Evolutionary conservation across 2,113 vertebrate species (phyloP), one percentile per base, ranked within the genome.

Genomic region (Clarias magur): DNA sequence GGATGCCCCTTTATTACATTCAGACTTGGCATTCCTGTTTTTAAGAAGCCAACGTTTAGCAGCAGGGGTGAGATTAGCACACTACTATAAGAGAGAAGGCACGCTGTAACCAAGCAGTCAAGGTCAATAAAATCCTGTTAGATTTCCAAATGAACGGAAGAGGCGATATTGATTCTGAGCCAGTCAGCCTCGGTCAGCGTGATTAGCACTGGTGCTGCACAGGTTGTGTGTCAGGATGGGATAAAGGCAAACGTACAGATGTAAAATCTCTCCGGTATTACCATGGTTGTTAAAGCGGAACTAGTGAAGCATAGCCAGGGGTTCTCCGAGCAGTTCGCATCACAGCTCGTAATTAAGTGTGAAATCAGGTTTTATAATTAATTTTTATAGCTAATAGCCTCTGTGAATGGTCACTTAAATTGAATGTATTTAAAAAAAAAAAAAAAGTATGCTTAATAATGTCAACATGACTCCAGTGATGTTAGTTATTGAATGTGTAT

Each of bases 111-210:
- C 21, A 15, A 73, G 79, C 80, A 76, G 85, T 91, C 88, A 91
- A 89, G 86, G 85, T 62, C 85, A 70, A 84, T 27, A 34, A 85
- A 89, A 90, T 87, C 88, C 86, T 86, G 87, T 91, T 91, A 89
- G 38, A 1, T 82, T 87, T 88, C 81, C 87, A 87, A 84, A 85
- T 82, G 83, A 68, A 78, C 70, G 76, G 86, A 91, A 86, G 88
- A 76, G 82, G 65, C 82, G 38, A 76, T 79, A 78, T 59, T 63
- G 60, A 56, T 84, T 53, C 63, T 54, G 73, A 75, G 42, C 42
- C 60, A 0, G 23, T 82, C 67, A 57, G 15, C 17, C 56, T 83
- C 54, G 63, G 59, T 85, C 30, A 79, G 4, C 57, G 34, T 63
- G 88, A 88, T 88, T 82, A 84, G 59, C 25, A n/a, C 21, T 75